Conservation (phyloP, 1,140 invertebrate genomes). For the Ceratoteleas bidentatus region DNA sequence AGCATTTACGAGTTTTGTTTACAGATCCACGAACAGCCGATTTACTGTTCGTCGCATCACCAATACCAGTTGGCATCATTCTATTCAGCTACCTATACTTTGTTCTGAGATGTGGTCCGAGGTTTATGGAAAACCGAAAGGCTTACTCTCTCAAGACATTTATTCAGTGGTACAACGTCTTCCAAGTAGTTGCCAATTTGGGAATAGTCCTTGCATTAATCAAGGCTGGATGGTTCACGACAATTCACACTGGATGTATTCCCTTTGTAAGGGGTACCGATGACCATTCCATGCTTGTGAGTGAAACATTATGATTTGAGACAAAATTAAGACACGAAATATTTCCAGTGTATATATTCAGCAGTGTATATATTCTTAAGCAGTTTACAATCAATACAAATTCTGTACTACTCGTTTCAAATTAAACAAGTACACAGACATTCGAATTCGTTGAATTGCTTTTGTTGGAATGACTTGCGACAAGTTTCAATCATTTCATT, state of each 20-base stretch:
- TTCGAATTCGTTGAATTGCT: too few relatives aligned
- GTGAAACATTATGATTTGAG: not conserved
- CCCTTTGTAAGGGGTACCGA: constrained; percentile 64
- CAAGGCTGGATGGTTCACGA: constrained; percentile 67
- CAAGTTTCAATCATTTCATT: constrained; percentile 7
- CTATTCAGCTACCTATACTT: constrained; percentile 80
- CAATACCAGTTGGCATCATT: constrained; percentile 79
- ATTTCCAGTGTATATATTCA: too few relatives aligned
- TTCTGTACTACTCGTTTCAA: too few relatives aligned
- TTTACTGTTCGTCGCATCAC: constrained; percentile 83
- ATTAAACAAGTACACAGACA: too few relatives aligned
- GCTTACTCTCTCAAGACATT: constrained; percentile 83
- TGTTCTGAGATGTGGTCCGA: constrained; percentile 81
- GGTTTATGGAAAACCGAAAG: constrained; percentile 83
- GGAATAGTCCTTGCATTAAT: constrained; percentile 79
- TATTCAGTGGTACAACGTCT: constrained; percentile 84
- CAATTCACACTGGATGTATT: constrained; percentile 67
- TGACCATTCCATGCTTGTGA: constrained; percentile 49
- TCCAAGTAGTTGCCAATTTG: constrained; percentile 81
- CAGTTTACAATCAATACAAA: too few relatives aligned
- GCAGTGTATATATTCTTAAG: too few relatives aligned
- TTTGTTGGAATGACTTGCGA: not conserved
- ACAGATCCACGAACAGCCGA: constrained; percentile 81
- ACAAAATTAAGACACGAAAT: not conserved
- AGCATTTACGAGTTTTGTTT: constrained; percentile 5